Base-by-base conservation (phyloP, 2,113 vertebrate species). In the Urocynchramus pylzowi region DNA sequence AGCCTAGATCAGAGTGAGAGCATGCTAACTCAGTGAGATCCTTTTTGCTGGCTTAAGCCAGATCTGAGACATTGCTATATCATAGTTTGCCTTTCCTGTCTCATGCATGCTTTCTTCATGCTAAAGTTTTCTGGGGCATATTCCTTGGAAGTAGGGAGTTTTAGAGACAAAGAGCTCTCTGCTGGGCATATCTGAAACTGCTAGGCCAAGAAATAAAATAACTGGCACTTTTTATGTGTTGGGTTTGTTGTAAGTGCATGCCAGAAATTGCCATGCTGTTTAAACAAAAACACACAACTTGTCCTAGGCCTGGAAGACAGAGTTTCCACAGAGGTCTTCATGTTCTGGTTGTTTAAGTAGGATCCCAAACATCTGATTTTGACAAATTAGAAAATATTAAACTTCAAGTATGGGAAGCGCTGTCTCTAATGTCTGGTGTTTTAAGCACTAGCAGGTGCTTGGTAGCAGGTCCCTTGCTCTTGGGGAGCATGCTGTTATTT, bases 81-180 rank as follows among this genome's bases (percentile, higher is more conserved):
- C 18, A 33, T 4, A 44, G 8, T 75, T 71, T 84, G 11, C 8
- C 27, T 75, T 84, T 95, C 39, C 20, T 64, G 10, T 15, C n/a
- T 68, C 18, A 31, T 31, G 9, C 2, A 1, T 2, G 1, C 13
- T 68, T 84, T 80, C 54, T 83, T 71, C 54, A n/a, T 26, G 35
- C 4, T 78, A 1, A 81, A 57, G n/a, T 78, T 64, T 84, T 60
- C n/a, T 68, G 31, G 53, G 77, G 12, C 26, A 39, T 19, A n/a
- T 70, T 74, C 50, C 49, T 89, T 68, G 54, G 50, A 76, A 85
- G 82, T 4, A 41, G 59, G 63, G 18, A 60, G 57, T 30, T 79
- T 79, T 61, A 75, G 80, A 71, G 49, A 82, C 27, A 71, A 95
- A 91, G 31, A 91, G 21, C 61, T 89, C 81, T 96, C 77, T 87